Base-by-base conservation (phyloP, 2,888 invertebrate species). In the Unio delphinus region DNA sequence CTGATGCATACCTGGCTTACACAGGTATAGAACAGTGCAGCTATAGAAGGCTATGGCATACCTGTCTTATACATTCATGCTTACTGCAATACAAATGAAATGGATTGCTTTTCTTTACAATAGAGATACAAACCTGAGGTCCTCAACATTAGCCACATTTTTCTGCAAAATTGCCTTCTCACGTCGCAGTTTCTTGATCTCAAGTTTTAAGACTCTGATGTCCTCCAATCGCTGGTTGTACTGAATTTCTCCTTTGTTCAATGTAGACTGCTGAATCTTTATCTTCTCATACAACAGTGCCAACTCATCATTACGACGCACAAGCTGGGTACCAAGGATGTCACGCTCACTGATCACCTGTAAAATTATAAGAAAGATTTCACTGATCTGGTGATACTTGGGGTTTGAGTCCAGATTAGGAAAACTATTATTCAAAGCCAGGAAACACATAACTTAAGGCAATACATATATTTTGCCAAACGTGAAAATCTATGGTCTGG, bases 201-300 rank as follows among this genome's bases (percentile, higher is more conserved):
- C 96, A 65, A 95, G 90, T 80, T 96, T 95, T 26, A 97, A 91
- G 11, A 96, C 91, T 0, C 94, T 92, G 64, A 97, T 95, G 80
- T 97, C 97, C 76, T 95, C 94, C 54, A 95, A 90, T 4, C 95
- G 92, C 84, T 94, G 94, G 66, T 94, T 93, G 87, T 95, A 95
- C 74, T 94, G 94, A 0, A 91, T 90, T 84, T 95, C 94, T 4
- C 94, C 96, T 87, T 94, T 93, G 81, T 94, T 93, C 68, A 96
- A 88, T 0, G 95, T 95, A 34, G 93, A 92, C 87, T 95, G 93
- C 78, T 95, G 91, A 74, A 95, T 94, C 67, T 93, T 91, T 65
- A 95, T 93, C 90, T 95, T 95, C 88, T 95, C 94, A 78, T 94
- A 94, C 34, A 95, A 91, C 67, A 95, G 90, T 0, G 93, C 92